Evolutionary conservation across 92 coral and sea anemone species (phyloP), one percentile per base, ranked within the genome.

Genomic region (Siderastrea radians): DNA sequence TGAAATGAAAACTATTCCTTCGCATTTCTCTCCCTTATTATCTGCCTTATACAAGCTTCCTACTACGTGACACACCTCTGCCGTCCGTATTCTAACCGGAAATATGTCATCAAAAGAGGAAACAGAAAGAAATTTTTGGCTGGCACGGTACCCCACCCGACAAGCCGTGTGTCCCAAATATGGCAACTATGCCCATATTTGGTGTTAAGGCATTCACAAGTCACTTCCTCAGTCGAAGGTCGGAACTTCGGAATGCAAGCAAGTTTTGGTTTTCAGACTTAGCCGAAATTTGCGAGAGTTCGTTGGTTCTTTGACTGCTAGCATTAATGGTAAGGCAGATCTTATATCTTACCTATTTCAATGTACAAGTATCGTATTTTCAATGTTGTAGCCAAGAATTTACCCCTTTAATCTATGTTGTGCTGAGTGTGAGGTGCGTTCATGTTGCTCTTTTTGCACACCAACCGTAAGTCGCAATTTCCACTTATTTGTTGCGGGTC

Each of bases 151-250:
- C 78, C 61, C 61, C 78, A 52, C 78, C 82, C 82, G 50, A 7
- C 16, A 77, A 55, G 12, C 62, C 58, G 15, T 68, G n/a, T 49
- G 11, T 85, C 12, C 90, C 68, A 51, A 72, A 92, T 88, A 88
- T 92, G 95, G 89, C 74, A 16, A 19, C 49, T 10, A 16, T 14
- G 16, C 48, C 95, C 95, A 88, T 82, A 84, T 92, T 81, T 92
- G 95, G 95, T 61, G 74, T 84, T 71, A 79, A 73, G 90, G 87
- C 79, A 88, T 92, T 85, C 63, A 11, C 78, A 71, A 90, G 48
- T 79, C 80, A 92, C 92, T 92, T 92, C 95, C 94, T 87, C 16
- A 1, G 60, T 12, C 51, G 54, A 59, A 60, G 87, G 26, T 17
- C 16, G 5, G 15, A 6, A 9, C 4, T 44, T 63, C 26, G 16